phyloP scores from a whole-genome alignment of 2,113 vertebrate genomes.

The Gobius niger region DNA sequence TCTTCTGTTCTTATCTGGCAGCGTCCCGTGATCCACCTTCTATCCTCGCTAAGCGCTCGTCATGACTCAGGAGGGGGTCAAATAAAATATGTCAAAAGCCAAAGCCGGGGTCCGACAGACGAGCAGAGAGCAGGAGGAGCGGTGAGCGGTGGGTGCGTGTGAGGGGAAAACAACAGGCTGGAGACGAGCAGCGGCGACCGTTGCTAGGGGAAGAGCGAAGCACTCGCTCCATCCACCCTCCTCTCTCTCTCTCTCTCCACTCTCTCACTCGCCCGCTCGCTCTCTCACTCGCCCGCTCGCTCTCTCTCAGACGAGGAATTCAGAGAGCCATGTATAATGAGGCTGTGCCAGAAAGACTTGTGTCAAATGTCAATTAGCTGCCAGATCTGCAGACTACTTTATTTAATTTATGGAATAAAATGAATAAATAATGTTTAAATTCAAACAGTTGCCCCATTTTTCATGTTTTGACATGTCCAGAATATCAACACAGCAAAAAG shows the following conservation, averaged over 20 bases:
- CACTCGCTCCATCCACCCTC: conserved; percentile 48
- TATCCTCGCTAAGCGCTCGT: conserved; percentile 67
- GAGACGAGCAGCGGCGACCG: conserved; percentile 64
- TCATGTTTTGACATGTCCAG: background rate
- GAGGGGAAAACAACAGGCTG: conserved; percentile 67
- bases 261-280: background rate
- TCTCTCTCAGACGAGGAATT: conserved; percentile 32
- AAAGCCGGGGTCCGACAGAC: conserved; percentile 52
- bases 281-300: conserved; percentile 21
- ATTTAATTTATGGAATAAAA: conserved; percentile 1
- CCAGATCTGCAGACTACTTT: conserved; percentile 4
- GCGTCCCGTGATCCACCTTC: conserved; percentile 8
- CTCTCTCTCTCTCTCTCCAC: conserved; percentile 41
- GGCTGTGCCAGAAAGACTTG: conserved; percentile 14
- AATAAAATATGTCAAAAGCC: conserved; percentile 36
- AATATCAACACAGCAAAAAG: background rate
- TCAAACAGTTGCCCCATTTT: background rate
- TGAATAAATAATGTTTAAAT: conserved; percentile 2
- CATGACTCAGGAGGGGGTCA: conserved; percentile 67
- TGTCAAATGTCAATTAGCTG: conserved; percentile 20
- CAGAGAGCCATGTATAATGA: conserved; percentile 23
- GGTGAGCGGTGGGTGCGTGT: background rate
- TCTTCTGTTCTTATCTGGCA: conserved; percentile 20
- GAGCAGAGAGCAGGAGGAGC: conserved; percentile 16
- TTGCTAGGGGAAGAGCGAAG: conserved; percentile 75